Base-by-base conservation (phyloP, 2,888 invertebrate species). In the Drosophila antonietae region DNA sequence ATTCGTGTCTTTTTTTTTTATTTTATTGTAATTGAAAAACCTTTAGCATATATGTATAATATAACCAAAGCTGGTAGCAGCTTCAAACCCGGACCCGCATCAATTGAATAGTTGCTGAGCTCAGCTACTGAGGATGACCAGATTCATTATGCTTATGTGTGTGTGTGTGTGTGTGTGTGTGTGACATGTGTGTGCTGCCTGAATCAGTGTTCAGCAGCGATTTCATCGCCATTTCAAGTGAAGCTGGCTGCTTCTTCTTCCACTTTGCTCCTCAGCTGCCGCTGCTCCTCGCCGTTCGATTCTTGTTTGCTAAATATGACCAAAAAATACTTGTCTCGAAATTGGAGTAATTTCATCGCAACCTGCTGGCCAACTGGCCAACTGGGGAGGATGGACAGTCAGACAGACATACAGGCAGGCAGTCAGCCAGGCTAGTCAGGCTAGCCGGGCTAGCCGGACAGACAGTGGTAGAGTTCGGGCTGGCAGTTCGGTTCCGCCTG, bases 211-310 rank as follows among this genome's bases (percentile, higher is more conserved):
- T 66, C 55, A 55, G 61, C 75, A 68, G 75, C 82, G 89, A 90
- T 91, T 91, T 90, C 91, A 90, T 90, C 84, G 91, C 87, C 89
- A 90, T 88, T 88, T 90, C 83, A 83, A 84, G 88, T 79, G 79
- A 77, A 76, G 51, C 86, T 86, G 81, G 75, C 79, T 31, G 44
- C 39, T 39, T 37, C 53, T 60, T 18, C 46, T 33, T 12, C 20
- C 9, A 3, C 53, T n/a, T 8, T 14, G 51, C 51, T 51, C 2
- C 18, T 3, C 62, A 8, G 33, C 51, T 51, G 51, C 51, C 7
- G 35, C 33, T 35, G 52, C 52, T 35, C 10, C 35, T 35, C 60
- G 57, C 39, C 46, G 59, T 55, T 63, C 68, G 69, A 83, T 89
- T 87, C 88, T 89, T 78, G 87, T 88, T 87, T 83, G 83, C 90